Evolutionary conservation across 2,888 invertebrate species (phyloP), one percentile per base, ranked within the genome.

Genomic region (Strigamia crassipes): DNA sequence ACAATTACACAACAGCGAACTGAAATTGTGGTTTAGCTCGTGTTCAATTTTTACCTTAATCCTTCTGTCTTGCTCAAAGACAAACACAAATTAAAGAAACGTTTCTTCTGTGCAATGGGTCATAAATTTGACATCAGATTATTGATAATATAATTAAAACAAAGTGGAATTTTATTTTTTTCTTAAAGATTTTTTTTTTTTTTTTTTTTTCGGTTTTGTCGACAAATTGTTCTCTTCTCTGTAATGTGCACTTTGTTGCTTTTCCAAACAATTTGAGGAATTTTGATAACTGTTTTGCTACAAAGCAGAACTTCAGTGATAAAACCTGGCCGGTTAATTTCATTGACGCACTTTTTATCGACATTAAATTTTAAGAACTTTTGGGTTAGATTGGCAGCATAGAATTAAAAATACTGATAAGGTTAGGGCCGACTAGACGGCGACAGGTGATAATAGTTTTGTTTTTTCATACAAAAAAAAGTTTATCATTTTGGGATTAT

Each of bases 1-100:
- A 73, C 73, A 73, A 73, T 73, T 73, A 73, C 73, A 27, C 73
- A 31, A 66, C 13, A 66, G 23, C 51, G 51, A 51, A 15, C 12
- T 23, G 73, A 27, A 73, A 73, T 31, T 12, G 23, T 27, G 73
- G 15, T 73, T 27, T 73, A 73, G 31, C 23, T 73, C 73, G 73
- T n/a, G 23, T 73, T 12, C 73, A 15, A 31, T 73, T 31, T n/a
- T 31, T n/a, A 31, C 31, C 10, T 31, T 73, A 56, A 56, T 56
- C 56, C n/a, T 27, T 27, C 27, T 18, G 56, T 56, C 56, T 18
- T 18, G 56, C n/a, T 56, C n/a, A 56, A 18, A 56, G 56, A 56
- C 56, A 56, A 56, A 41, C 1, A 18, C 18, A n/a, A 18, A 38
- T 38, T 38, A 38, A 38, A 38, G 38, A 38, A 38, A 38, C 6